Conservation (phyloP, 1,140 invertebrate genomes). For the Drosophila ercepeae region DNA sequence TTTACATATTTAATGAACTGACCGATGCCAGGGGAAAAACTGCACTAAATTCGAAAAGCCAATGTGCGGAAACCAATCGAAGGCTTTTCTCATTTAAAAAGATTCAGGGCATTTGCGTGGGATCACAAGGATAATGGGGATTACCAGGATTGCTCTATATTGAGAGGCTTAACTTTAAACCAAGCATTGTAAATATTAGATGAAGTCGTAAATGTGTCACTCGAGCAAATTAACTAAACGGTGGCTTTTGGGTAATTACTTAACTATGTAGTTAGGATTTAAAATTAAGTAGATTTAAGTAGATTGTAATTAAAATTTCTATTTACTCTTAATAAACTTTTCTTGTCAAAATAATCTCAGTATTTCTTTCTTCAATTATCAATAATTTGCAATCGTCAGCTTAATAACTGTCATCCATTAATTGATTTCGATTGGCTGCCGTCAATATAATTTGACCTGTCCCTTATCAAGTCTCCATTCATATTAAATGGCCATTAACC, state of each 20-base stretch:
- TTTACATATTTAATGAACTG: constrained; percentile 47
- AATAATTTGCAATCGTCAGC: background rate
- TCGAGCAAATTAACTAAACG: background rate
- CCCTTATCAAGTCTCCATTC: constrained; percentile 1
- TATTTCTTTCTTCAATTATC: background rate
- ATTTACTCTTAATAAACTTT: too few species aligned
- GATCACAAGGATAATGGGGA: background rate
- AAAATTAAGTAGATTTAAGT: too few species aligned
- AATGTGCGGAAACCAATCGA: constrained; percentile 10
- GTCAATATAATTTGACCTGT: background rate
- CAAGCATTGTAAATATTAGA: background rate
- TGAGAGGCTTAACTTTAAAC: background rate
- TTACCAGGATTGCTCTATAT: background rate
- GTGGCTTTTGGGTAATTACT: too few species aligned
- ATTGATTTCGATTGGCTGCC: constrained; percentile 4
- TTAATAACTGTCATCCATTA: background rate
- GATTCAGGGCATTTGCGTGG: background rate
- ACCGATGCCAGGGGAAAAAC: constrained; percentile 13
- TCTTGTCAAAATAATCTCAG: background rate
- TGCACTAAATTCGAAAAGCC: constrained; percentile 25
- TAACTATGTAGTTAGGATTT: too few species aligned
- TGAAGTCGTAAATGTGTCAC: background rate
- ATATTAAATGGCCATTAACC: constrained; percentile 18
- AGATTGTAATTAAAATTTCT: too few species aligned
- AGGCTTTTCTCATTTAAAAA: constrained; percentile 1